These are phyloP conservation scores for Lepidothrix coronata DNA, from an alignment of 2,113 vertebrate species.

Conservation along the genomic window DNA sequence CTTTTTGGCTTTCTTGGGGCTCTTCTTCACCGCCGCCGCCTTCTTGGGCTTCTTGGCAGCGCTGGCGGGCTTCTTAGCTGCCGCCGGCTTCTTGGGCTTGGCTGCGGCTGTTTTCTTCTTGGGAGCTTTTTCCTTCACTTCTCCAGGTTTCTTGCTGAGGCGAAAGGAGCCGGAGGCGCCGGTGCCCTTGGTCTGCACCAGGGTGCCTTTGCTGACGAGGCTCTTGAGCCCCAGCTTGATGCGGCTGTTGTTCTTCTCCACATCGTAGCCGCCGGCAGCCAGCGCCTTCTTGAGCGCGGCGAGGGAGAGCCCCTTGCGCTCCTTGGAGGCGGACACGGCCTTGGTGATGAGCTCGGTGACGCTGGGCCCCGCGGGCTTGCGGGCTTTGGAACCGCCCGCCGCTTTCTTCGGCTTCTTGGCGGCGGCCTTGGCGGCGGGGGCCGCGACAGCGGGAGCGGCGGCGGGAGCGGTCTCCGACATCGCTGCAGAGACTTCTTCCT, in stretches of 20 bases:
- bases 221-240: constrained; percentile 72
- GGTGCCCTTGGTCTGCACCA: constrained; percentile 75
- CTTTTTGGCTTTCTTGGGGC: constrained; percentile 66
- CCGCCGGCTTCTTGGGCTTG: constrained; percentile 57
- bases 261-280: constrained; percentile 80
- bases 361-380: constrained; percentile 67
- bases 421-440: constrained; percentile 59
- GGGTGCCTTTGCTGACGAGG: constrained; percentile 67
- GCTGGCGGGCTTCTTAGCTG: constrained; percentile 12
- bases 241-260: constrained; percentile 78
- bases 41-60: constrained; percentile 19
- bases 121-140: constrained; percentile 28
- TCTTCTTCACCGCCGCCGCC: background rate
- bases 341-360: constrained; percentile 81
- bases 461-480: constrained; percentile 80
- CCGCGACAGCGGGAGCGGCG: constrained; percentile 52
- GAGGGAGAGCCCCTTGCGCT: constrained; percentile 75
- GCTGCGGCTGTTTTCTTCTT: background rate
- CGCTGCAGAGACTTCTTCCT: background rate
- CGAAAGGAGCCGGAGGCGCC: constrained; percentile 74
- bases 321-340: constrained; percentile 73
- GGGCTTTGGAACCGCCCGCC: constrained; percentile 51
- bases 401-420: constrained; percentile 75
- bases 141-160: constrained; percentile 60
- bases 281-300: constrained; percentile 80